Evolutionary conservation across 2,888 invertebrate genomes (phyloP).

Genomic region (Andrena marginata): DNA sequence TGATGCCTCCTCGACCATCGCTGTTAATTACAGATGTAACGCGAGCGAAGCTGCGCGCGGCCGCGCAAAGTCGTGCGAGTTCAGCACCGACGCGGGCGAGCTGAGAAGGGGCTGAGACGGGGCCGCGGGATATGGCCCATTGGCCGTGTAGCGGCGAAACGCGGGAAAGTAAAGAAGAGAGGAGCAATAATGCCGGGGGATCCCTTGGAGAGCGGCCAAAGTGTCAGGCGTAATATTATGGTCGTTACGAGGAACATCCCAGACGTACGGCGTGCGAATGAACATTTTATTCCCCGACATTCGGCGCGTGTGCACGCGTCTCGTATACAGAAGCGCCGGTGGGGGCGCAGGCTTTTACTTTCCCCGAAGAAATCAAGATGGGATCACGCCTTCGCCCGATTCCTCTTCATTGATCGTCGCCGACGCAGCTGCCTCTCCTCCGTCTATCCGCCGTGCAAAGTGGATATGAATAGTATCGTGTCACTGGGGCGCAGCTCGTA

Average conservation of each 20-base stretch:
- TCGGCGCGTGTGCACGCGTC: constrained; percentile 1
- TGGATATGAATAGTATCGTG: constrained; percentile 93
- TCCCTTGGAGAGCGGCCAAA: constrained; percentile 80
- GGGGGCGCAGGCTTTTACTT: constrained; percentile 7
- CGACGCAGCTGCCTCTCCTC: neutral
- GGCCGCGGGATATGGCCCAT: constrained; percentile 48
- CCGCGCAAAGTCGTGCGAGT: constrained; percentile 65
- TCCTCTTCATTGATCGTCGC: constrained; percentile 16
- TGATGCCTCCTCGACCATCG: neutral
- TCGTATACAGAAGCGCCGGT: constrained; percentile 1
- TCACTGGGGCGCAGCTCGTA: constrained; percentile 90
- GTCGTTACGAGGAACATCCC: constrained; percentile 79
- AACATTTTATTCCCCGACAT: constrained; percentile 74
- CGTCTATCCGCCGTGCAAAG: constrained; percentile 92
- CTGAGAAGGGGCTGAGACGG: constrained; percentile 1
- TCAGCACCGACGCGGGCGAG: constrained; percentile 56
- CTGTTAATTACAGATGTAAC: constrained; percentile 79
- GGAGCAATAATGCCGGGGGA: constrained; percentile 75
- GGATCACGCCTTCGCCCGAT: neutral
- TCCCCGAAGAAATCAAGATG: neutral
- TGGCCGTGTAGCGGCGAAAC: constrained; percentile 34
- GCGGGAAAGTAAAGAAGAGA: constrained; percentile 51
- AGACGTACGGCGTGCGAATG: constrained; percentile 70
- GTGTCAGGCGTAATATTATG: constrained; percentile 78
- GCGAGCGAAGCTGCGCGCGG: constrained; percentile 73